Percentiles rank a stretch among this genome's conserved stretches.
These are phyloP conservation scores for Thereva unica DNA, from an alignment of 2,888 invertebrate species.

Conservation along the genomic window DNA sequence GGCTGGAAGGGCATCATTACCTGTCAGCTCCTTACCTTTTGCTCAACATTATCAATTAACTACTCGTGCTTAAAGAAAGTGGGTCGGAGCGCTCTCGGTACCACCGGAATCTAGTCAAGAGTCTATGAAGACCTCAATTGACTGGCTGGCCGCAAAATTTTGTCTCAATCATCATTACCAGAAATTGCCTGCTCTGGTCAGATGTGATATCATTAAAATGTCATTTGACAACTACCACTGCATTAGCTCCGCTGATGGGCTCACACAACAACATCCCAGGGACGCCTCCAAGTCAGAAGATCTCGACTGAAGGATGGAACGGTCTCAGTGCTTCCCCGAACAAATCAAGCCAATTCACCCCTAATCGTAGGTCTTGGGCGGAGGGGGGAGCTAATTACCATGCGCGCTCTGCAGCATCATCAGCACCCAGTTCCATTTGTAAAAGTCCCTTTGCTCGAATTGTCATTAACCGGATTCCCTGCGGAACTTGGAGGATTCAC, in stretches of 20 bases:
- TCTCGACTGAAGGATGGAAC: not conserved
- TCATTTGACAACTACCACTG: conserved; percentile 33
- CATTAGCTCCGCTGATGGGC: not conserved
- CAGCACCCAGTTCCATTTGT: conserved; percentile 37
- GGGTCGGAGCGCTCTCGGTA: no score
- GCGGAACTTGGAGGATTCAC: conserved; percentile 15
- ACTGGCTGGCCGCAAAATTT: conserved; percentile 13
- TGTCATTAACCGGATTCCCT: conserved; percentile 36
- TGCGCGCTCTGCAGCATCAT: conserved; percentile 36
- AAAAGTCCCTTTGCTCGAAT: conserved; percentile 31
- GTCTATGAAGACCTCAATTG: not conserved
- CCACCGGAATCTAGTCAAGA: no score
- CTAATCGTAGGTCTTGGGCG: not conserved
- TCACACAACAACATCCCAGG: not conserved
- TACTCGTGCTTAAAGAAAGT: no score
- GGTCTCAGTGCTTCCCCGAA: not conserved
- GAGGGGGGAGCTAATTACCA: conserved; percentile 32
- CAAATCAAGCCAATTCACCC: not conserved
- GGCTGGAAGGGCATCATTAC: no score
- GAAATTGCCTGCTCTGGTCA: conserved; percentile 13
- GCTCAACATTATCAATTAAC: no score
- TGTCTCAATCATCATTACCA: conserved; percentile 23
- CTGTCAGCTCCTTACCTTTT: no score
- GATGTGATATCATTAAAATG: conserved; percentile 32
- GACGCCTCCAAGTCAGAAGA: no score